Percentiles rank a stretch among this genome's conserved stretches.
These are phyloP conservation scores for Tanypteryx hageni DNA, from an alignment of 2,888 invertebrate genomes.

Conservation along the genomic window DNA sequence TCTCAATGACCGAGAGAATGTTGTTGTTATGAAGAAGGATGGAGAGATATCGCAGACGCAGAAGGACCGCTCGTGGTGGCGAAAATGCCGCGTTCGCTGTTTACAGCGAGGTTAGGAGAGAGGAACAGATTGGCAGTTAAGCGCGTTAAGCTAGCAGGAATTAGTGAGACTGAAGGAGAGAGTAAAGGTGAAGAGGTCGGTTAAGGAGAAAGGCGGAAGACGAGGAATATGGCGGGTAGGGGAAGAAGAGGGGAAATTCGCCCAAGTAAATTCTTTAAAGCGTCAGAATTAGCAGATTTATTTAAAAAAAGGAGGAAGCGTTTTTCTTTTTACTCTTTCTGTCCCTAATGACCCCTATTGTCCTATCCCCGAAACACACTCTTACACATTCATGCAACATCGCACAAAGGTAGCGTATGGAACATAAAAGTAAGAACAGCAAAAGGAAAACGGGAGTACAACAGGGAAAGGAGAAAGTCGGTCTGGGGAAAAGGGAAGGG, in stretches of 20 bases:
- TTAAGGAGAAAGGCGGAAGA: background rate
- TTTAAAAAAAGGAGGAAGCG: background rate
- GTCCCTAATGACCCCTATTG: background rate
- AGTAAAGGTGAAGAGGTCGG: background rate
- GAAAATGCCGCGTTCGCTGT: background rate
- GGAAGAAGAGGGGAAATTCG: background rate
- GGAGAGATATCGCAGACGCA: background rate
- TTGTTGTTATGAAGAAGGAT: background rate
- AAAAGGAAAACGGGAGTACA: no score
- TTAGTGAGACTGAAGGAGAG: no score
- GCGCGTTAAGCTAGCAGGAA: background rate
- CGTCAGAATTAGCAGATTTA: background rate
- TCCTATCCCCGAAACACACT: background rate
- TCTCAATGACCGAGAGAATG: background rate
- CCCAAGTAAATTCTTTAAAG: constrained; percentile 4
- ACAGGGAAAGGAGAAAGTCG: no score
- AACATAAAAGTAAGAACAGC: no score
- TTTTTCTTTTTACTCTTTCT: background rate
- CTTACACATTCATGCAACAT: no score
- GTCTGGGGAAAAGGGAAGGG: no score
- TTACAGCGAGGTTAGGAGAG: background rate
- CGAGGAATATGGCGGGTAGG: background rate
- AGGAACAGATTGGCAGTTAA: background rate
- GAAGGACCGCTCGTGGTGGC: background rate
- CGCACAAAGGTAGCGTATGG: no score